phyloP scores from a whole-genome alignment of 2,888 invertebrate genomes.

The Drepana falcataria region DNA sequence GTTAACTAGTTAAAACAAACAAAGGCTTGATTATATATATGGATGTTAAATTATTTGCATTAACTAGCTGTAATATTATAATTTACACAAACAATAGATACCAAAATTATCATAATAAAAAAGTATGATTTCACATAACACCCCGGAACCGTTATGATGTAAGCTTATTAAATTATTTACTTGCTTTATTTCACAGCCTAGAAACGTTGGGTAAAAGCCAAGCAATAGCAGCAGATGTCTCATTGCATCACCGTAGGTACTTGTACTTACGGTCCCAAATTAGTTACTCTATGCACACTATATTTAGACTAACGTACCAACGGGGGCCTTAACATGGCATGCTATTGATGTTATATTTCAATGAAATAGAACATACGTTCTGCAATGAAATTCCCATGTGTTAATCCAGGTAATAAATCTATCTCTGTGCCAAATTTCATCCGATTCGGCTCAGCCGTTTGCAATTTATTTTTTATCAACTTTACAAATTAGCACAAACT shows the following conservation, averaged over 20 bases:
- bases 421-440: too few species aligned
- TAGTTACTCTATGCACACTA: constrained; percentile 21
- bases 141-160: constrained; percentile 1
- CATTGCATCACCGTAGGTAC: constrained; percentile 5
- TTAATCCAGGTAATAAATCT: too few species aligned
- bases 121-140: constrained; percentile 6
- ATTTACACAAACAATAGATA: too few species aligned
- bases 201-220: constrained; percentile 26
- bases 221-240: constrained; percentile 16
- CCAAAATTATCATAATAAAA: too few species aligned
- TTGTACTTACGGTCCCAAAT: constrained; percentile 13
- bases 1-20: too few species aligned
- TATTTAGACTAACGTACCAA: constrained; percentile 22
- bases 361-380: neutral
- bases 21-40: too few species aligned
- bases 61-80: too few species aligned
- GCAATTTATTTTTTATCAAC: too few species aligned
- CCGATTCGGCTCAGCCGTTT: too few species aligned
- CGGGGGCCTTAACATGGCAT: constrained; percentile 6
- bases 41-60: constrained; percentile 15
- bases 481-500: too few species aligned
- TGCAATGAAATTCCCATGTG: too few species aligned
- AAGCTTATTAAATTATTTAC: constrained; percentile 8
- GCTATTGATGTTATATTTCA: neutral
- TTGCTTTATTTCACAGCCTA: constrained; percentile 15